Base-by-base conservation (phyloP, 2,888 invertebrate genomes). In the Oligia fasciuncula region DNA sequence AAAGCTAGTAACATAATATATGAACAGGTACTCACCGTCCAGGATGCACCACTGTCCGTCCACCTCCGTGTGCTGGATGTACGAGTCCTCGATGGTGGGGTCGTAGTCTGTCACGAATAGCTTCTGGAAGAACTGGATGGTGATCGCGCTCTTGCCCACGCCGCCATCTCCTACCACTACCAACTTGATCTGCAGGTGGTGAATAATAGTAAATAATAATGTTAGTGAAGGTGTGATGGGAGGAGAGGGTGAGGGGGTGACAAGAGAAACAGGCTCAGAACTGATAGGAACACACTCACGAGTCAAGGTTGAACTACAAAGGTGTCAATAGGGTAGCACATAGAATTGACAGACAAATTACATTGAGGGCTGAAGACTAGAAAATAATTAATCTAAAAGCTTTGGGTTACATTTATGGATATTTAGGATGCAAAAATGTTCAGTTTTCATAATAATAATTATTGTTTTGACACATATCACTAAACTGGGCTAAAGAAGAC, bases 111-210 rank as follows among this genome's bases (percentile, higher is more conserved):
- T 98, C 84, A 99, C 98, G 94, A 99, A 99, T 91, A 99, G 97
- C 94, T 99, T 99, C 96, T 99, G 99, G 95, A 99, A 99, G 96
- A 99, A 99, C 96, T 99, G 99, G 93, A 99, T 99, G n/a, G 99
- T 99, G 90, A 99, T 98, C n/a, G 99, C 99, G 91, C 98, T 98
- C 97, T 99, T 99, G 85, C 99, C 99, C 77, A 99, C 99, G 87
- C 99, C 99, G 85, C 99, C 99, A 95, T 99, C 99, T 9, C 99
- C 99, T 40, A 99, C 99, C 85, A 99, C 99, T 84, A 99, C 99
- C 92, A 99, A 94, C 94, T 99, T 99, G 93, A 98, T 98, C 96
- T 97, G 93, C 0, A 92, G 84, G 13, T 73, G 5, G 19, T 29
- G 6, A 2, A 46, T 4, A 65, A 14, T 60, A 65, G 23, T 29